Percentiles rank a stretch among this genome's conserved stretches.
phyloP scores from a whole-genome alignment of 2,113 vertebrate species.

The Centrocercus urophasianus region DNA sequence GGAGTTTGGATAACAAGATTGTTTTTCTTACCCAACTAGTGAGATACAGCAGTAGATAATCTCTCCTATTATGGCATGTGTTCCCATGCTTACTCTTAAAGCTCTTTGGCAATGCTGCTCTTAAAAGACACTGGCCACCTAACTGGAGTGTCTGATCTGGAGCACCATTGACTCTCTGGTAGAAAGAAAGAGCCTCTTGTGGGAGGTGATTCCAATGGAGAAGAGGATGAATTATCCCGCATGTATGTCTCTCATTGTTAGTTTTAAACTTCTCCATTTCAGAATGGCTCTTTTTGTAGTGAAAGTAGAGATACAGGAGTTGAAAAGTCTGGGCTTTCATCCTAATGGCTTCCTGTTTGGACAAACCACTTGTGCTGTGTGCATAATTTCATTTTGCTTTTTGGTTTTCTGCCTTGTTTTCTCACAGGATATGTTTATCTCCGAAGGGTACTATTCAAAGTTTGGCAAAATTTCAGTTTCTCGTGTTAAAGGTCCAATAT shows the following conservation, averaged over 20 bases:
- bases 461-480: background rate
- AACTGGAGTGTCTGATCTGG: background rate
- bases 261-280: background rate
- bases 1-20: background rate
- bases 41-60: background rate
- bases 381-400: background rate
- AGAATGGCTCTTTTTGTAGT: background rate
- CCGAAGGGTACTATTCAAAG: background rate
- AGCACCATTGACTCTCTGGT: background rate
- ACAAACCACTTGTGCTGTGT: background rate
- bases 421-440: background rate
- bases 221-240: background rate
- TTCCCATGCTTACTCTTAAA: background rate
- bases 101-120: background rate
- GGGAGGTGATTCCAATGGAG: background rate
- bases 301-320: background rate
- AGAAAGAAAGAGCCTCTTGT: background rate
- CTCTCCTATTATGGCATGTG: background rate
- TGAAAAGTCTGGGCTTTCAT: background rate
- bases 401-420: background rate
- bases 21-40: background rate
- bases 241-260: background rate
- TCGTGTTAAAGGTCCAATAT: background rate
- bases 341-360: slow-evolving; percentile 10
- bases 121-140: background rate